Evolutionary conservation across 1,140 invertebrate genomes (phyloP), one percentile per base, ranked within the genome.

Genomic region (Mycetomoellerius zeteki): DNA sequence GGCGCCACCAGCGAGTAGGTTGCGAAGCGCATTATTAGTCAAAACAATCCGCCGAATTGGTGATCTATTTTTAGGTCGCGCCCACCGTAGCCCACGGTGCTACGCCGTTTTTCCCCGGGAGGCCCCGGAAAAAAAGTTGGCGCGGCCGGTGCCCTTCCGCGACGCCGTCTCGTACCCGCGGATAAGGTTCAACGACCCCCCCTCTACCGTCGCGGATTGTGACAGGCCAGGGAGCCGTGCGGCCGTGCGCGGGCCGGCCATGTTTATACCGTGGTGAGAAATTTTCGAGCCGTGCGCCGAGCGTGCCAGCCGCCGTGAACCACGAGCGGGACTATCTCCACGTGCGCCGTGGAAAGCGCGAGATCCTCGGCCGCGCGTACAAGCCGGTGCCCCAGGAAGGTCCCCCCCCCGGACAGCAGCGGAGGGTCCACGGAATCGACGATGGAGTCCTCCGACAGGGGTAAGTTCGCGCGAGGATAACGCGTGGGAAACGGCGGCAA

Each of bases 381-480:
- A 4, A 50, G 19, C 24, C 24, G 47, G 47, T 14, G 19, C 8
- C 10, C 43, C 12, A 52, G 77, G 47, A 78, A 21, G 24, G 19
- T 19, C 52, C 52, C 27, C 60, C 10, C 30, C 30, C 6, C 52
- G 12, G 12, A 78, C 14, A n/a, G 80, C 54, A 73, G 24, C 80
- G 37, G 12, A 56, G 76, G 86, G 87, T 78, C 77, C 82, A 67
- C 43, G 30, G 24, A 37, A 50, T 27, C 50, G 80, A 60, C 80
- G 33, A 95, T 95, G 94, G 94, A 95, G 84, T 93, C 95, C 56
- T 94, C 86, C 87, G 95, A 95, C 71, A 94, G 95, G 90, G 95
- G 95, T 95, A 84, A 95, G 94, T 95, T 47, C 24, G 19, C 33
- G 16, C 8, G 43, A 30, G 54, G 43, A 62, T 89, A n/a, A 52